Conservation (phyloP, 2,888 invertebrate species). For the Conistra vaccinii region DNA sequence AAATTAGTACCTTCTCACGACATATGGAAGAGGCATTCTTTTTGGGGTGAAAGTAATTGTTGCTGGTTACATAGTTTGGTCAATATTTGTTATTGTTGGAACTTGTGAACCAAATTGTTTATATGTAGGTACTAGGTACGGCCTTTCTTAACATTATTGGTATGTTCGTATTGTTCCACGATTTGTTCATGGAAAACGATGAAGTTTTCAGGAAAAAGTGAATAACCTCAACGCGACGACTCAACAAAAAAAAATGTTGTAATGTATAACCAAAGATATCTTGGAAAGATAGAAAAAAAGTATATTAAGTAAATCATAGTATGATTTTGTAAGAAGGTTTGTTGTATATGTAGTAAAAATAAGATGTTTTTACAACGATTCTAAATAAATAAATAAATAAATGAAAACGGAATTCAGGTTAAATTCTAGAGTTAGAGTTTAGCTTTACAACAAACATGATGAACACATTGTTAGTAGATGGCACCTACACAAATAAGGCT, state of each 20-base stretch:
- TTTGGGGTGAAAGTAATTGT: slow-evolving; percentile 30
- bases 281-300: background rate
- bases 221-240: background rate
- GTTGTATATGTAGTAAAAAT: background rate
- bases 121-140: background rate
- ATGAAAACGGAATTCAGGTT: background rate
- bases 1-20: slow-evolving; percentile 56
- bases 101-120: background rate
- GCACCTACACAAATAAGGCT: slow-evolving; percentile 9
- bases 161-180: background rate
- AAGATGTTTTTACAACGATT: background rate
- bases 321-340: background rate
- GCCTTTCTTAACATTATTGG: background rate
- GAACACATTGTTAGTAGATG: background rate
- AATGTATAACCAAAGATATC: background rate
- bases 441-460: background rate
- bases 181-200: background rate
- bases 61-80: background rate
- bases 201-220: fast-evolving
- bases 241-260: background rate
- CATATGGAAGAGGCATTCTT: slow-evolving; percentile 12
- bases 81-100: background rate
- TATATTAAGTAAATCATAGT: background rate
- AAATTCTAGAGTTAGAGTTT: background rate
- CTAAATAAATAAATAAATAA: background rate